Evolutionary conservation across 92 coral and sea anemone genomes (phyloP), one percentile per base, ranked within the genome.

Genomic region (Palythoa grandiflora): DNA sequence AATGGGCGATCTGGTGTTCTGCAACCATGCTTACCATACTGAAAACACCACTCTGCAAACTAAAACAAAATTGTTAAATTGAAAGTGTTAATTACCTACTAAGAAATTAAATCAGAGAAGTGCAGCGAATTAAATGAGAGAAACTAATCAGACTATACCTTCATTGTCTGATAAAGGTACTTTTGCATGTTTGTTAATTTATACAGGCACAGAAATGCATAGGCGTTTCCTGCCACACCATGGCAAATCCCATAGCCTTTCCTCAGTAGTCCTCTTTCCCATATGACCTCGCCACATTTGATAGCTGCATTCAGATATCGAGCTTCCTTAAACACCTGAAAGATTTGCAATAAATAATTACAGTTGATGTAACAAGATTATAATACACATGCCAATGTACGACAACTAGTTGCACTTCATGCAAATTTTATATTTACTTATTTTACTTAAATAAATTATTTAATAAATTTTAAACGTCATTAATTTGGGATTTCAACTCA

Each of bases 11-110:
- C 98, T 1, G 99, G 98, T 37, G 87, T 91, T 13, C 95, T 91
- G 59, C 98, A 97, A 76, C 95, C 95, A 80, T 97, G 98, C 66
- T 91, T 88, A 40, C 98, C 98, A 84, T 94, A 91, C 76, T 93
- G 91, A 79, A 95, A 93, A 70, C 97, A 93, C 99, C 99, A 97
- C 74, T 97, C 99, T 85, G 99, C 99, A 94, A 97, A 97, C 99
- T 97, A 59, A 76, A 28, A 47, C 15, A 51, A 54, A 80, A 70
- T 2, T 17, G 38, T 19, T 70, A 10, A 70, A 35, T 2, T 19
- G 1, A 10, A 59, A 11, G 16, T 59, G 65, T 17, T 59, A 38
- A 70, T 35, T 35, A 36, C n/a, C n/a, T n/a, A n/a, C 9, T 12
- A 54, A 60, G n/a, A 35, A 15, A 52, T 21, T n/a, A 16, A 9